Evolutionary conservation across 64 coral and sea anemone species (phyloP).

Genomic region (Cladopsammia gracilis): DNA sequence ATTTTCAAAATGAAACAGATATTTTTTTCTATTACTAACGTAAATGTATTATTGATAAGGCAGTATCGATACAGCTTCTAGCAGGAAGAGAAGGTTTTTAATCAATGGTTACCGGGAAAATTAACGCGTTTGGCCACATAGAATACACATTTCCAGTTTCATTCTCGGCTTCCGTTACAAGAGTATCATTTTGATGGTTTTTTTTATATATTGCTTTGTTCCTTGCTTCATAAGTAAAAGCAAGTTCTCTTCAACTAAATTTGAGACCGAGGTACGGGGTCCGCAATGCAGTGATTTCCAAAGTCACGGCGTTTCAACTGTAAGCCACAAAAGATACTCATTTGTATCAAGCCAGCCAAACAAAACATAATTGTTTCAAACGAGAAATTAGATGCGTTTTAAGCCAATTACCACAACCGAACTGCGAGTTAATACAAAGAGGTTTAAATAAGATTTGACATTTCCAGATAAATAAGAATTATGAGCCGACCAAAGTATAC

Average conservation of each 20-base stretch:
- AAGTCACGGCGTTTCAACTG: neutral
- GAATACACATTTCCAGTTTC: neutral
- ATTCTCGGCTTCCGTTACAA: neutral
- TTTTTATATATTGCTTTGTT: neutral
- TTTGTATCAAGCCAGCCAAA: conserved; percentile 11
- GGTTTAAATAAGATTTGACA: conserved; percentile 29
- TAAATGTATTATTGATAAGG: conserved; percentile 37
- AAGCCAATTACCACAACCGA: conserved; percentile 11
- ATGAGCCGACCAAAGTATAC: conserved; percentile 23
- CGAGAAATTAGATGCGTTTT: neutral
- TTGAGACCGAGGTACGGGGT: too few species aligned
- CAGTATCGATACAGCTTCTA: conserved; percentile 12
- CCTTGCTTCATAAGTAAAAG: neutral
- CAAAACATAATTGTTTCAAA: conserved; percentile 18
- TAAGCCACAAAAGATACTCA: conserved; percentile 4
- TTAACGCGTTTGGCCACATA: conserved; percentile 50
- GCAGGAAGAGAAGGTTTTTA: conserved; percentile 21
- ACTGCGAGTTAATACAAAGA: neutral
- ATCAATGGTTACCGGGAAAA: conserved; percentile 32
- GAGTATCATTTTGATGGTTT: neutral
- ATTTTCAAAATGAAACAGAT: neutral
- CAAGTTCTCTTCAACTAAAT: too few species aligned
- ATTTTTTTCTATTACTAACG: conserved; percentile 12
- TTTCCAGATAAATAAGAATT: conserved; percentile 43
- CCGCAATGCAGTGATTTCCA: neutral